Evolutionary conservation across 2,888 invertebrate species (phyloP), one percentile per base, ranked within the genome.

Genomic region (Harpagoxenus sublaevis): DNA sequence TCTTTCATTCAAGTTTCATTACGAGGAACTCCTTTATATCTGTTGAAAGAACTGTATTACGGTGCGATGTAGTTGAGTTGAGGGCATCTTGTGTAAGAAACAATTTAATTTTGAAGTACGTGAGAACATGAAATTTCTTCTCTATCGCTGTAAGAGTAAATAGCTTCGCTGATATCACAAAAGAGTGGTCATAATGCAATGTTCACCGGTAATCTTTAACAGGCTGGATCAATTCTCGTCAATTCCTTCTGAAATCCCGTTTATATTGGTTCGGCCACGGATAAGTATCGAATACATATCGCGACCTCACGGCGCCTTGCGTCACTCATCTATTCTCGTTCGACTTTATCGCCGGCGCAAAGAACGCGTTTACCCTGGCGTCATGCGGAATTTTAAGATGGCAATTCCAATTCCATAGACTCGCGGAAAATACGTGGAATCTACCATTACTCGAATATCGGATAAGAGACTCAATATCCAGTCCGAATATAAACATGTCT

Each of bases 271-370:
- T 35, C 55, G 65, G 71, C 55, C 12, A 71, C 77, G 86, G 83
- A 86, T 89, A 86, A 81, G 81, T 89, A 92, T 92, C 92, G 90
- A 91, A 88, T 73, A 86, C 75, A 77, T 87, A 88, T 86, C 89
- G 73, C 89, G 86, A 88, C 89, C 86, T 88, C 48, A 68, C 65
- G 86, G 87, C 88, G 90, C 89, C 91, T 92, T 92, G 90, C 92
- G 92, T 94, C 92, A 92, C 83, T 87, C 78, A 86, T 91, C 92
- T 93, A 93, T 93, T 93, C 92, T 92, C 89, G 92, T 90, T 89
- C 89, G 78, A 79, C 85, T 90, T 92, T 91, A 93, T 93, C 92
- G 89, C 79, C 45, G 28, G 31, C 79, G 83, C 75, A 57, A 65
- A 65, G 57, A 63, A 62, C 81, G 87, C 77, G 84, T 86, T 87